A percentile compares a stretch with the other conserved stretches of the same genome.
phyloP scores from a whole-genome alignment of 2,797 vertebrate genomes.

The Nasua narica region DNA sequence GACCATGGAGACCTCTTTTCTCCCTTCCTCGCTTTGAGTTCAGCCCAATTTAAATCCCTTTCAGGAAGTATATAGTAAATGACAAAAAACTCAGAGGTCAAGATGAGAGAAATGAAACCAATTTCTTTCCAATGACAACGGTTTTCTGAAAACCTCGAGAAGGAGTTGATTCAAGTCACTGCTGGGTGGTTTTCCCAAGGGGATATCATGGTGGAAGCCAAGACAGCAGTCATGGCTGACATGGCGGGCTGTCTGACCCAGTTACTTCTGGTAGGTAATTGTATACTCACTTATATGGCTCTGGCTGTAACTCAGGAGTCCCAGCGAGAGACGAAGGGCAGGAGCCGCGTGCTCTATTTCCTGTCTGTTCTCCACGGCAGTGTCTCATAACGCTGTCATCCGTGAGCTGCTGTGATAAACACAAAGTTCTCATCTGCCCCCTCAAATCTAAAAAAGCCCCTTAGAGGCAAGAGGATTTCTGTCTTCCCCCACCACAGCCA shows the following conservation, averaged over 20 bases:
- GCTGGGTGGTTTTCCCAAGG: not conserved
- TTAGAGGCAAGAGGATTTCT: not conserved
- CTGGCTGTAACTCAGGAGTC: not conserved
- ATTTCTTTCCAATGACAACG: constrained; percentile 36
- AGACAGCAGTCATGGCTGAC: not conserved
- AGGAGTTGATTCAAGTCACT: constrained; percentile 4
- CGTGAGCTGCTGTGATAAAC: not conserved
- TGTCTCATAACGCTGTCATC: not conserved
- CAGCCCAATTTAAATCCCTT: constrained; percentile 23
- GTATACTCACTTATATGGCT: not conserved
- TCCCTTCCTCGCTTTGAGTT: not conserved
- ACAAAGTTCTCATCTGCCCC: not conserved
- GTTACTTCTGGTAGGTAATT: not conserved
- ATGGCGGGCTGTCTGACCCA: not conserved
- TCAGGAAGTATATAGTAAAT: constrained; percentile 58
- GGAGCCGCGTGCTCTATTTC: not conserved
- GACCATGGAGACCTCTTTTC: constrained; percentile 43
- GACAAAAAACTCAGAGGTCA: constrained; percentile 23
- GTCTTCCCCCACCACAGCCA: not conserved
- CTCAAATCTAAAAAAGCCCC: not conserved
- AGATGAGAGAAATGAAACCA: constrained; percentile 64
- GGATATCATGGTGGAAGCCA: too few species aligned
- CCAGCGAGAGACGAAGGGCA: not conserved
- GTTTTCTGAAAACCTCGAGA: constrained; percentile 37
- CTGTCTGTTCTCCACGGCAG: not conserved